Conservation (phyloP, 53 echinoderm and acorn worm genomes). For the Apostichopus leukothele region DNA sequence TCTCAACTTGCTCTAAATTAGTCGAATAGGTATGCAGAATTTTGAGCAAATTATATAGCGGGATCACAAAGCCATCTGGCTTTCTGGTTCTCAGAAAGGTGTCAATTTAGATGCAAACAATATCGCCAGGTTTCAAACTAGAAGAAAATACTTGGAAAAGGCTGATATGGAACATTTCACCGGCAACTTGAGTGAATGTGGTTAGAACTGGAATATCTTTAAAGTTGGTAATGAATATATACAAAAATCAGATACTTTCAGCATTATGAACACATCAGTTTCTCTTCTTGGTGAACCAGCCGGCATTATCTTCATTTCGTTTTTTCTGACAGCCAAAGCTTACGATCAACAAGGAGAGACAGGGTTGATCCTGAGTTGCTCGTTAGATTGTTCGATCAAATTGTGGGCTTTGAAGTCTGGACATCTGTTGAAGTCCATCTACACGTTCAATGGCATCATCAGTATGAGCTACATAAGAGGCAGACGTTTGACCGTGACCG, state of each 20-base stretch:
- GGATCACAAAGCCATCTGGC: too few species aligned
- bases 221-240: not conserved
- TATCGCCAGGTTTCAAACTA: too few species aligned
- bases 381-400: constrained; percentile 79
- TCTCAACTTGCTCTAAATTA: too few species aligned
- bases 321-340: constrained; percentile 51
- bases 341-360: constrained; percentile 48
- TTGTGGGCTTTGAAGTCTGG: constrained; percentile 76
- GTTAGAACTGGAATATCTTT: not conserved
- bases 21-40: too few species aligned
- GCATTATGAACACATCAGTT: not conserved
- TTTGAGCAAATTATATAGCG: too few species aligned
- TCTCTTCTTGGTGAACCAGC: too few species aligned
- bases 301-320: too few species aligned
- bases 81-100: too few species aligned
- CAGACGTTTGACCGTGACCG: not conserved
- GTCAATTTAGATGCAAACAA: too few species aligned
- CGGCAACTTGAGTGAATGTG: too few species aligned
- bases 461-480: constrained; percentile 50
- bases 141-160: too few species aligned
- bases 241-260: not conserved
- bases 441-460: constrained; percentile 86
- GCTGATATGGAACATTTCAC: too few species aligned
- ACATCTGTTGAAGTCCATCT: constrained; percentile 69
- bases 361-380: constrained; percentile 69